Evolutionary conservation across 2,113 vertebrate species (phyloP).

Genomic region (Acrocephalus kingi): DNA sequence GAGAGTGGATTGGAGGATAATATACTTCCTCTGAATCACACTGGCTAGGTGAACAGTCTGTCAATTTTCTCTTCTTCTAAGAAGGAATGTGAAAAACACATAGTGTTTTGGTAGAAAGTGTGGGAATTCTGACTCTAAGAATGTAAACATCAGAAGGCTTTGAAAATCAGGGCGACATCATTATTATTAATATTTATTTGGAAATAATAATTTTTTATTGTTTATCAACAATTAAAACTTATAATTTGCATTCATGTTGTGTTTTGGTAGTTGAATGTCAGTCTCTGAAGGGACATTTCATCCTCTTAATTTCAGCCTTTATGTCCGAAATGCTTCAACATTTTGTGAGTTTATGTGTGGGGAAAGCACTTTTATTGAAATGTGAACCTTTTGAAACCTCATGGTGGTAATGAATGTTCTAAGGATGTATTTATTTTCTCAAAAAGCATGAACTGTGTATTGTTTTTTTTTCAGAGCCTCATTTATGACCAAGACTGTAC

Average conservation of each 20-base stretch:
- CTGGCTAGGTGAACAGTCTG: too few relatives aligned
- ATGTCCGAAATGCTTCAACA: not conserved
- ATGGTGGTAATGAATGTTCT: not conserved
- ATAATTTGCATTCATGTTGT: not conserved
- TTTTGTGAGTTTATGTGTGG: not conserved
- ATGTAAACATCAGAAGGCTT: too few relatives aligned
- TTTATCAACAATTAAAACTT: not conserved
- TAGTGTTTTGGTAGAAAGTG: too few relatives aligned
- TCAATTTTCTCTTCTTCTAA: too few relatives aligned
- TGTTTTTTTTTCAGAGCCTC: slow-evolving; percentile 84
- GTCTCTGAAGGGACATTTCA: not conserved
- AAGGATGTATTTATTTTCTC: not conserved
- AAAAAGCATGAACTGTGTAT: not conserved
- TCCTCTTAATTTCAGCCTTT: not conserved
- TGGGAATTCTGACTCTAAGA: too few relatives aligned
- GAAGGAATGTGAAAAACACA: too few relatives aligned
- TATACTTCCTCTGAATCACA: too few relatives aligned
- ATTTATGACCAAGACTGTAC: slow-evolving; percentile 98
- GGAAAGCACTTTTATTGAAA: not conserved
- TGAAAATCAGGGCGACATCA: too few relatives aligned
- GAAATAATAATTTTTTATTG: too few relatives aligned
- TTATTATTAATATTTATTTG: too few relatives aligned
- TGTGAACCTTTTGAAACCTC: not conserved
- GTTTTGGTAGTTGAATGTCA: not conserved
- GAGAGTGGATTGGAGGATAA: too few relatives aligned